Evolutionary conservation across 2,797 vertebrate genomes (phyloP), one percentile per base, ranked within the genome.

Genomic region (Rhinoraja longicauda): DNA sequence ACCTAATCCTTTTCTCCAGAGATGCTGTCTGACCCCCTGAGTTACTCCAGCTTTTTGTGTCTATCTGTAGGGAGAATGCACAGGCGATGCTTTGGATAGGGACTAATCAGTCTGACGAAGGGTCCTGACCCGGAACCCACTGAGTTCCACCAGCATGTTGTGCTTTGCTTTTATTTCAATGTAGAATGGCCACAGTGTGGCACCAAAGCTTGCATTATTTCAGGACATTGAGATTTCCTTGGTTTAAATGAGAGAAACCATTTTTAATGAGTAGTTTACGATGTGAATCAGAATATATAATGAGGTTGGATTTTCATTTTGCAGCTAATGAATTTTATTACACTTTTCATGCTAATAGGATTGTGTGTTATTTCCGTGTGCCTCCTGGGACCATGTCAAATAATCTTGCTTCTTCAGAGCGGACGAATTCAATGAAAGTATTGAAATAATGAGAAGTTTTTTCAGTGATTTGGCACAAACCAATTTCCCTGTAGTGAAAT

Each of bases 201-300:
- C 70, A 19, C 72, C 90, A 92, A 92, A 92, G 90, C 39, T 73
- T 39, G 12, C 15, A 26, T 13, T 24, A 92, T 73, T 75, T 92
- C 70, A 92, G 24, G 21, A 29, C 24, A 53, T 72, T 0, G 39
- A 10, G 72, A 72, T 73, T 24, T 24, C 36, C 53, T 91, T 73
- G 24, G 45, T 57, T 92, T 45, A 92, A 92, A 72, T 73, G 53
- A 73, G 39, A 75, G 6, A 91, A 92, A 75, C 12, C 26, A 73
- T 72, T 45, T 92, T 92, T 57, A 92, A 57, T 92, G 45, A 92
- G 72, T 57, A 53, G 70, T 53, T 92, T 92, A n/a, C 92, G 70
- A n/a, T 57, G 70, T 7, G 12, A 72, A 53, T 75, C 67, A 92
- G 92, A 17, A 92, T 45, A 39, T 91, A 72, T 73, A 91, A 45